A percentile compares a stretch with the other conserved stretches of the same genome.
Conservation (phyloP, 2,888 invertebrate genomes). For the Diploptera punctata region DNA sequence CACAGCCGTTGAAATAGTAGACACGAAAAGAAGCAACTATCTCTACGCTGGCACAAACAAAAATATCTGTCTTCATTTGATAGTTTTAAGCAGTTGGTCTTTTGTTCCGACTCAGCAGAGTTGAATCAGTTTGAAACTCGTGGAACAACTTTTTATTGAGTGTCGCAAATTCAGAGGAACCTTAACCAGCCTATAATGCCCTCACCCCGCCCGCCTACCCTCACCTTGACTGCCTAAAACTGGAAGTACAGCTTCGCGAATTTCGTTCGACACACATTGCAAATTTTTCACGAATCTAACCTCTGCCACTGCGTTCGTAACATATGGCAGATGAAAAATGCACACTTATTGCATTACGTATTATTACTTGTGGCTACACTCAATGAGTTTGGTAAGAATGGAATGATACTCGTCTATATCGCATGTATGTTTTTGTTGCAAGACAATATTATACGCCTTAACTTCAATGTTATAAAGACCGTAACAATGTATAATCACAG, state of each 20-base stretch:
- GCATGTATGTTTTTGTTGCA: too few relatives aligned
- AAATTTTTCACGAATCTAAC: not conserved
- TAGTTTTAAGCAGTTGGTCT: constrained; percentile 38
- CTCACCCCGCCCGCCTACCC: constrained; percentile 44
- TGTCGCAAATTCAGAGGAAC: constrained; percentile 68
- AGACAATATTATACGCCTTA: too few relatives aligned
- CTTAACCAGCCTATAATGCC: constrained; percentile 47
- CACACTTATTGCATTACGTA: too few relatives aligned
- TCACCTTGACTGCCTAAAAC: constrained; percentile 40
- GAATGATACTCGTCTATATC: too few relatives aligned
- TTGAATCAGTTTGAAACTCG: constrained; percentile 55
- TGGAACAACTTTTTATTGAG: constrained; percentile 68
- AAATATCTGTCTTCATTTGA: constrained; percentile 34
- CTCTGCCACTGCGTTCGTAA: not conserved
- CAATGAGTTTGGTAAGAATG: too few relatives aligned
- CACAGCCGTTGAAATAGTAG: not conserved
- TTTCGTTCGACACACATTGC: constrained; percentile 23
- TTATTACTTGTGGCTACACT: too few relatives aligned
- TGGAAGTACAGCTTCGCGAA: constrained; percentile 41
- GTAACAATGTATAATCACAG: too few relatives aligned
- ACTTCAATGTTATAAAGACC: too few relatives aligned
- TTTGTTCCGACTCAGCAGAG: constrained; percentile 35
- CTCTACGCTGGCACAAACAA: constrained; percentile 10
- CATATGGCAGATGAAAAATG: not conserved
- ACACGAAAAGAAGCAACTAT: not conserved